Evolutionary conservation across 2,113 vertebrate species (phyloP), one percentile per base, ranked within the genome.

Genomic region (Illadopsis cleaveri): DNA sequence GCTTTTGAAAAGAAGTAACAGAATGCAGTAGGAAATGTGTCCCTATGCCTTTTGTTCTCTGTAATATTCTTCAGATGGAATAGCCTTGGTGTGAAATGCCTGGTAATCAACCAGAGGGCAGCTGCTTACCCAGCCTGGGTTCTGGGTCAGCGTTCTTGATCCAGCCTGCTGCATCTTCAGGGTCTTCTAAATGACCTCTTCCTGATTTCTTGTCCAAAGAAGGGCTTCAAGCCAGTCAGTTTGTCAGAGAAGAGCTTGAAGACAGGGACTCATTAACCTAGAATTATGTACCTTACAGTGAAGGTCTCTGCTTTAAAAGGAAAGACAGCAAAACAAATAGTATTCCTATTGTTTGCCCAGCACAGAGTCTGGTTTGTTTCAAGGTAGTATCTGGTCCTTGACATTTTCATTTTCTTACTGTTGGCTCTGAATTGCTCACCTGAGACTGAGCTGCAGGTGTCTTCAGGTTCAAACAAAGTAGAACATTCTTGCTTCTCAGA

Each of bases 391-490:
- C 45, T 58, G 42, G 24, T 92, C 68, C 25, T 57, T 83, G 71
- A 90, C 54, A 18, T 69, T 89, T 81, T 51, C 3, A 28, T 93
- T 90, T 33, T 86, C 42, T 60, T 70, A 42, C 56, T 92, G 19
- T 66, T 86, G 80, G 44, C 64, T 90, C 60, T 70, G 56, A 83
- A 71, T 66, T 78, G 56, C 60, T 75, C 68, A 75, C 89, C 80
- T 97, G 89, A 78, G 47, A 22, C 25, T 47, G 79, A 86, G 66
- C 64, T 78, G 86, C 93, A 92, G 82, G 68, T 89, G 82, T 86
- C 68, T 90, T 83, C 58, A 66, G 38, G 78, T 68, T 93, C 30
- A 60, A 72, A 82, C 1, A 1, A 69, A 92, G 56, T 25, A 54
- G 60, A 90, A 80, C 38, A 80, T 81, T 76, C 44, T 83, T 71